Base-by-base conservation (phyloP, 2,113 vertebrate genomes). In the Solenodon paradoxus region DNA sequence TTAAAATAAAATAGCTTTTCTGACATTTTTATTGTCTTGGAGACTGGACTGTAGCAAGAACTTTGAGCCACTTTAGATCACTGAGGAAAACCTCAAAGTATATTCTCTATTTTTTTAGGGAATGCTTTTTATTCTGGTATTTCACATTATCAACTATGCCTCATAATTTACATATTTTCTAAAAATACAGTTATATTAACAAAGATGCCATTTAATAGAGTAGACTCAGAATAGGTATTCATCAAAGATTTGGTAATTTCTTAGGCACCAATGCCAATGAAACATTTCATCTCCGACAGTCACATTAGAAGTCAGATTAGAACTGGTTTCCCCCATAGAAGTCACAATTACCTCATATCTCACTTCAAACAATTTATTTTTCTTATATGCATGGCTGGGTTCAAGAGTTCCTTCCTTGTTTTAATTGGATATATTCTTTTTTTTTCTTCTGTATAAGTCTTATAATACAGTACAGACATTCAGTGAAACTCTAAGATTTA, bases 331-430 rank as follows among this genome's bases (percentile, higher is more conserved):
- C 20, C n/a, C 47, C 47, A 90, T 40, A 81, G 66, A 7, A 95
- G n/a, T 81, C 81, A 86, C 0, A 69, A 81, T 96, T 92, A 97
- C 79, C 86, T 95, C 96, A 97, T 61, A 53, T 93, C 89, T 97
- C 96, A 35, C 94, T 95, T 95, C 51, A 95, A n/a, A 93, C 57
- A 88, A 96, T 95, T 98, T 97, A 97, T 93, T 80, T 98, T 97
- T 96, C 64, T 97, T 92, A 20, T 93, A 75, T 95, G 91, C 78
- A 93, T 71, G 26, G 53, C 61, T 94, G 68, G 87, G 95, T 97
- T 83, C 96, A 97, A 96, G 84, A 97, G 78, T 87, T 97, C 80
- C 72, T 86, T 74, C 12, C 94, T 82, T 97, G 94, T 94, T 98
- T 97, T 92, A 94, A 97, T 95, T 97, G 95, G 92, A 96, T 72